Evolutionary conservation across 2,113 vertebrate genomes (phyloP).

Genomic region (Pangasianodon gigas): DNA sequence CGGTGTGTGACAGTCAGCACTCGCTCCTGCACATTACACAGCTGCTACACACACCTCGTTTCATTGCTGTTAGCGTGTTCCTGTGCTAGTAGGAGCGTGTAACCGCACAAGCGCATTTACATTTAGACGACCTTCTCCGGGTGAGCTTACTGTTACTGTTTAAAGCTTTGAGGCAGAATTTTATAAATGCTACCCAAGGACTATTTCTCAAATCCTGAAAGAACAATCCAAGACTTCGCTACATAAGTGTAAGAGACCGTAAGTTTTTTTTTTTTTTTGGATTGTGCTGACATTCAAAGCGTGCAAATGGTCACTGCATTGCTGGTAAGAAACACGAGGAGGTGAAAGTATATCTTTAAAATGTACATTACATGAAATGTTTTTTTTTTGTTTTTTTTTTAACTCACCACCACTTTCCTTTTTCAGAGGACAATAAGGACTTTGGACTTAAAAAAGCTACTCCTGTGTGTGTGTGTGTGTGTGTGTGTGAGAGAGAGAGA

Average conservation of each 20-base stretch:
- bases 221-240: too few species aligned
- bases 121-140: background rate
- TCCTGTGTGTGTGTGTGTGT: too few species aligned
- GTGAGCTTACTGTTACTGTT: too few species aligned
- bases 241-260: too few species aligned
- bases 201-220: background rate
- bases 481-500: too few species aligned
- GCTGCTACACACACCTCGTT: background rate
- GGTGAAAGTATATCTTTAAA: too few species aligned
- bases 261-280: background rate
- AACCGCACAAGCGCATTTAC: background rate
- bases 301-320: background rate
- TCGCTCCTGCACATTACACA: background rate
- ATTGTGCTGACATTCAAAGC: background rate
- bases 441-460: too few species aligned
- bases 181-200: background rate
- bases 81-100: background rate
- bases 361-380: too few species aligned
- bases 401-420: too few species aligned
- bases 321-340: too few species aligned
- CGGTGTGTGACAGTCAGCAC: background rate
- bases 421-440: too few species aligned
- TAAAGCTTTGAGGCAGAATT: background rate
- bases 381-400: too few species aligned
- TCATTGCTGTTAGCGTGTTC: background rate